Conservation (phyloP, 2,113 vertebrate species). For the Nanger granti region DNA sequence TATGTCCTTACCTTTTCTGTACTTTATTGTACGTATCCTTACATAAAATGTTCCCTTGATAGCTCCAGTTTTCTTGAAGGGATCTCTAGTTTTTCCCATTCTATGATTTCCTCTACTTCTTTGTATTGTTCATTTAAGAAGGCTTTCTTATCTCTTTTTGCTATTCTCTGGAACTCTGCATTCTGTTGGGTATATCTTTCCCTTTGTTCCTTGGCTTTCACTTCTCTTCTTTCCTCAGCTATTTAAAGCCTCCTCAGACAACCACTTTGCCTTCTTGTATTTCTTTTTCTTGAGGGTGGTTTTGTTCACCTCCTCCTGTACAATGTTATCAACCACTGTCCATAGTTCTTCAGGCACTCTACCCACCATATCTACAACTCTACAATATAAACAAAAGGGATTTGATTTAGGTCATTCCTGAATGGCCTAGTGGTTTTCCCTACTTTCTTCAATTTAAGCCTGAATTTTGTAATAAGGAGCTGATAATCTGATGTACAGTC, state of each 20-base stretch:
- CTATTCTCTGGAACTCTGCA: background rate
- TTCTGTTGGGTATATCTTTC: background rate
- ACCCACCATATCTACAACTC: background rate
- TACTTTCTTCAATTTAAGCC: background rate
- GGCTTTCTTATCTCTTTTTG: background rate
- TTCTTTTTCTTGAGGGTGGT: background rate
- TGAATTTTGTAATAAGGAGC: background rate
- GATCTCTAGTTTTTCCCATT: background rate
- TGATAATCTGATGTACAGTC: background rate
- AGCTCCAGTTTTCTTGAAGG: background rate
- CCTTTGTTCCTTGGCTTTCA: background rate
- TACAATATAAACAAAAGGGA: background rate
- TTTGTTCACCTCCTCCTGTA: background rate
- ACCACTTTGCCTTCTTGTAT: background rate
- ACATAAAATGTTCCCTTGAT: background rate
- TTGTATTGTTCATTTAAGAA: background rate
- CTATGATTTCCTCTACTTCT: background rate
- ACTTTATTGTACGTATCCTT: background rate
- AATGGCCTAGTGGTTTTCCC: background rate
- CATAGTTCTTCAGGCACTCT: background rate
- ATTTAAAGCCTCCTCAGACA: background rate
- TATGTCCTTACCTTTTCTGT: background rate
- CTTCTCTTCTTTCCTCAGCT: background rate
- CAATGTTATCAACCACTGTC: background rate
- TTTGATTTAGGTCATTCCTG: background rate